These are phyloP conservation scores for Himantopus leucocephalus DNA, from an alignment of 2,113 vertebrate genomes.

Conservation along the genomic window DNA sequence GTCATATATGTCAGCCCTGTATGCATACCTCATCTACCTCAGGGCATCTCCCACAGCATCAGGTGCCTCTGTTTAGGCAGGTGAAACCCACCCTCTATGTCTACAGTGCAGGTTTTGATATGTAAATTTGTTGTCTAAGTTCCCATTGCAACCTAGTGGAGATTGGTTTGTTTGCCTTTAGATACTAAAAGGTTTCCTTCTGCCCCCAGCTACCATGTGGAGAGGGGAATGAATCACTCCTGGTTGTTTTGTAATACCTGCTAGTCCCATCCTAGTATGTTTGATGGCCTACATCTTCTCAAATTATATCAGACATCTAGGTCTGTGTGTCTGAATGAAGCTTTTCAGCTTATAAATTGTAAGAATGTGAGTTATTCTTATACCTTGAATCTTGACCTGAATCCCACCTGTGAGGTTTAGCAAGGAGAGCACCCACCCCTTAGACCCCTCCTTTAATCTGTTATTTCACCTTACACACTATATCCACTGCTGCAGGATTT, in stretches of 20 bases:
- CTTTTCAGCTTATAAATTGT: neutral
- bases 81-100: neutral
- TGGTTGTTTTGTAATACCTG: neutral
- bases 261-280: neutral
- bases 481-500: neutral
- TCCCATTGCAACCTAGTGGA: neutral
- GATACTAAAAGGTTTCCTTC: neutral
- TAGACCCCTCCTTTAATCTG: neutral
- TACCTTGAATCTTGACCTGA: neutral
- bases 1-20: neutral
- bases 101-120: neutral
- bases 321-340: neutral
- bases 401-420: neutral
- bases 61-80: neutral
- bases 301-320: neutral
- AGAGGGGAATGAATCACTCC: neutral
- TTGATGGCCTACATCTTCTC: neutral
- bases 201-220: neutral
- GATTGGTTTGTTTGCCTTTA: neutral
- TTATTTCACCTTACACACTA: neutral
- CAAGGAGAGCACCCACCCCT: neutral
- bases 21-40: neutral
- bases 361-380: neutral
- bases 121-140: neutral
- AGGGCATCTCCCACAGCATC: neutral